Percentiles rank a stretch among this genome's conserved stretches.
Conservation (phyloP, 2,113 vertebrate species). For the Prietella phreatophila region DNA sequence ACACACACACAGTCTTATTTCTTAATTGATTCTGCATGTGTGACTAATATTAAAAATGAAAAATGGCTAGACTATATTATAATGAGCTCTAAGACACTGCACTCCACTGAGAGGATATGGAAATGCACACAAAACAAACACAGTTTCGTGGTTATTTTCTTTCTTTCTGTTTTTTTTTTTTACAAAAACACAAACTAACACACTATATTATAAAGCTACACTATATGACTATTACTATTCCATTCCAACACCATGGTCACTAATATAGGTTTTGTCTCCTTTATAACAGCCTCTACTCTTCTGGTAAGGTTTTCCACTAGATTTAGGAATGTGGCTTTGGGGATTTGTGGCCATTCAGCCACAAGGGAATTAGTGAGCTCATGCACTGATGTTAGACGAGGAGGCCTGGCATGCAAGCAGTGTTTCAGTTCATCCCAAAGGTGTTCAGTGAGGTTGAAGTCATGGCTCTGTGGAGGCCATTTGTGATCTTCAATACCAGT, state of each 20-base stretch:
- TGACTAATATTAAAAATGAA: not conserved
- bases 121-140: not conserved
- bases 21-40: not conserved
- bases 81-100: not conserved
- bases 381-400: not conserved
- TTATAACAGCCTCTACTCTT: not conserved
- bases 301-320: not conserved
- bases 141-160: not conserved
- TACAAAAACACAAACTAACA: not conserved
- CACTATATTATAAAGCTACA: not conserved
- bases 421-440: not conserved
- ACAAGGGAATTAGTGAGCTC: not conserved
- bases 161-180: not conserved
- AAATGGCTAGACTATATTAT: not conserved
- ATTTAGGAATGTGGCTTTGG: not conserved
- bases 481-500: not conserved
- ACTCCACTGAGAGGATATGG: not conserved
- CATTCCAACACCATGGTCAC: not conserved
- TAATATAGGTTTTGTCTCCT: not conserved
- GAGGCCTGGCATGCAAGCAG: not conserved
- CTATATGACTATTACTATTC: not conserved
- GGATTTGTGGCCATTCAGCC: not conserved
- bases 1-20: constrained; percentile 3
- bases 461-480: not conserved
- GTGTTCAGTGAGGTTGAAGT: not conserved